A percentile compares a stretch with the other conserved stretches of the same genome.
These are phyloP conservation scores for Pagetopsis macropterus DNA, from an alignment of 2,797 vertebrate species.

Conservation along the genomic window DNA sequence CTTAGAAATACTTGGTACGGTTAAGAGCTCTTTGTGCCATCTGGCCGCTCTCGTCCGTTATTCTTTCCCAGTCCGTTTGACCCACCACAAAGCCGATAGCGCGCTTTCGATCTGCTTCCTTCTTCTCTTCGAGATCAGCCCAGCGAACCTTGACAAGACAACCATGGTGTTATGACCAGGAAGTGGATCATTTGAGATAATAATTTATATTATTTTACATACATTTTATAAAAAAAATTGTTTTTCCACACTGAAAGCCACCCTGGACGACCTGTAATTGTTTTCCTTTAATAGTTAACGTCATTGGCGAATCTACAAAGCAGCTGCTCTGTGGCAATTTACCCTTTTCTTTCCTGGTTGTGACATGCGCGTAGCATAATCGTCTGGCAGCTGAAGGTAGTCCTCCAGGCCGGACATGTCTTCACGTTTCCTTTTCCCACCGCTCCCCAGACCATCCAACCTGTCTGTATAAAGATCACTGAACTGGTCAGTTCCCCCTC, in stretches of 20 bases:
- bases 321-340: conserved; percentile 61
- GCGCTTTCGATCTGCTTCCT: conserved; percentile 96
- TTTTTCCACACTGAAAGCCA: neutral
- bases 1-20: conserved; percentile 99
- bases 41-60: conserved; percentile 98
- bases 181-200: neutral
- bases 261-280: neutral
- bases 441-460: conserved; percentile 92
- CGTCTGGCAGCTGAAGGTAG: conserved; percentile 97
- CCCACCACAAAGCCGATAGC: conserved; percentile 99
- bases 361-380: conserved; percentile 95
- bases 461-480: conserved; percentile 88
- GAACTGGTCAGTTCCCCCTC: conserved; percentile 22
- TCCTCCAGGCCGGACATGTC: conserved; percentile 92
- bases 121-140: conserved; percentile 99
- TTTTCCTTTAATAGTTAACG: neutral
- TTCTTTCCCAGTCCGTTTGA: conserved; percentile 99
- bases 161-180: conserved; percentile 33
- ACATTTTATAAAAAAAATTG: neutral
- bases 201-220: neutral
- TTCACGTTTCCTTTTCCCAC: conserved; percentile 95
- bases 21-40: conserved; percentile 98
- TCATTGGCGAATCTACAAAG: neutral
- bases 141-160: conserved; percentile 90
- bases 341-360: conserved; percentile 99